Base-by-base conservation (phyloP, 2,888 invertebrate genomes). In the Creontiades dilutus region DNA sequence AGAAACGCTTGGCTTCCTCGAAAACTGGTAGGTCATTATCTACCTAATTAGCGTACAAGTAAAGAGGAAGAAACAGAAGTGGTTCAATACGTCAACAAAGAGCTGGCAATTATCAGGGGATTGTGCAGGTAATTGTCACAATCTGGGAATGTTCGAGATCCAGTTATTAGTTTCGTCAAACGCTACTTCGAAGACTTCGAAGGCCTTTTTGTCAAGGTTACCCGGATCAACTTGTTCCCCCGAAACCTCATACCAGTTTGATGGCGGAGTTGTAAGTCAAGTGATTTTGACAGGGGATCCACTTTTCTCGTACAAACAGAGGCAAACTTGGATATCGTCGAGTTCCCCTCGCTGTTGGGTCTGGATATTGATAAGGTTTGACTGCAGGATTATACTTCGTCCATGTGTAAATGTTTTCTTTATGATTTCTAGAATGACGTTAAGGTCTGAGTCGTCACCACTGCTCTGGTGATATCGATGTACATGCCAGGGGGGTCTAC, bases 131-230 rank as follows among this genome's bases (percentile, higher is more conserved):
- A 52, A 14, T 57, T 14, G 57, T n/a, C 12, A 16, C 57, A 57
- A 7, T n/a, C 57, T 16, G 57, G n/a, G 57, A 57, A 14, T 57
- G n/a, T 57, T 57, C 57, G 57, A 57, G 57, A 27, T 68, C 68
- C 68, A 68, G 68, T 68, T 68, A 68, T 68, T 68, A 68, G 68
- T 68, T 68, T 68, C 68, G 11, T 23, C 23, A 68, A 68, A 68
- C 23, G 68, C 68, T 23, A 27, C 16, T 14, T 11, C 52, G 1
- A 11, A 14, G 3, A 37, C 37, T n/a, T 37, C 37, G 37, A 52
- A 52, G 52, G 52, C 11, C 14, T 2, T 52, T 52, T 11, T 12
- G 11, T 52, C 52, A 16, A 52, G 52, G 52, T 52, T 52, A 11
- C 11, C 52, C 5, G 52, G 52, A 52, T 52, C 16, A 13, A 37